Conservation (phyloP, 1,140 invertebrate genomes). For the Ctenoplectra terminalis region DNA sequence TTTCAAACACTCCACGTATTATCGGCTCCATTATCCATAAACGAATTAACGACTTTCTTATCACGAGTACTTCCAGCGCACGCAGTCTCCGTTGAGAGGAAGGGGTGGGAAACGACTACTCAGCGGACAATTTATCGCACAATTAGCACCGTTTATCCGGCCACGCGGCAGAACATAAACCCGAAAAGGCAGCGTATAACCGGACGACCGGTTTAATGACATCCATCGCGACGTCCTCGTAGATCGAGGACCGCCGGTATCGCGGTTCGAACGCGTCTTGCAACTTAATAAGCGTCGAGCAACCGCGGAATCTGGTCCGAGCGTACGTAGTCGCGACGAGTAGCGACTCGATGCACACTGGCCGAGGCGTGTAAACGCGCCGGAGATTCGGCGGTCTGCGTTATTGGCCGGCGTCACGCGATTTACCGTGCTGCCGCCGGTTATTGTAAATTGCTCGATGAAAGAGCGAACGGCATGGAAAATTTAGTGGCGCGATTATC, state of each 20-base stretch:
- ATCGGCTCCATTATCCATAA: slow-evolving; percentile 44
- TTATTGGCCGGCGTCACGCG: slow-evolving; percentile 48
- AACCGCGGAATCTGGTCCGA: neutral
- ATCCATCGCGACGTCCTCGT: slow-evolving; percentile 32
- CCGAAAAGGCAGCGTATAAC: slow-evolving; percentile 45
- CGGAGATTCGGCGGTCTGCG: slow-evolving; percentile 23
- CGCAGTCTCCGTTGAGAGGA: neutral
- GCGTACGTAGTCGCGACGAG: slow-evolving; percentile 11
- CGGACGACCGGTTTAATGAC: slow-evolving; percentile 62
- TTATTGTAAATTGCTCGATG: slow-evolving; percentile 45
- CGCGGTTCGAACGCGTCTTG: slow-evolving; percentile 31
- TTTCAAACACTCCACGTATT: slow-evolving; percentile 9
- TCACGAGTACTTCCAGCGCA: slow-evolving; percentile 19
- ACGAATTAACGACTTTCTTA: slow-evolving; percentile 59
- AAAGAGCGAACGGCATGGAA: slow-evolving; percentile 36
- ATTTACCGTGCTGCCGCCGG: slow-evolving; percentile 40
- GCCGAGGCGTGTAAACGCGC: neutral
- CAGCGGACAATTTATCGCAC: slow-evolving; percentile 69
- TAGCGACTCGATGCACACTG: neutral
- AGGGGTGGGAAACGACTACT: slow-evolving; percentile 40
- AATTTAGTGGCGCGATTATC: slow-evolving; percentile 35
- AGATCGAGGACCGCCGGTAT: slow-evolving; percentile 42
- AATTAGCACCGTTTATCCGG: slow-evolving; percentile 66
- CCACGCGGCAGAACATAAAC: slow-evolving; percentile 58
- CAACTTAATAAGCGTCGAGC: slow-evolving; percentile 50